phyloP scores from a whole-genome alignment of 2,797 vertebrate species.

The Eleutherodactylus coqui region DNA sequence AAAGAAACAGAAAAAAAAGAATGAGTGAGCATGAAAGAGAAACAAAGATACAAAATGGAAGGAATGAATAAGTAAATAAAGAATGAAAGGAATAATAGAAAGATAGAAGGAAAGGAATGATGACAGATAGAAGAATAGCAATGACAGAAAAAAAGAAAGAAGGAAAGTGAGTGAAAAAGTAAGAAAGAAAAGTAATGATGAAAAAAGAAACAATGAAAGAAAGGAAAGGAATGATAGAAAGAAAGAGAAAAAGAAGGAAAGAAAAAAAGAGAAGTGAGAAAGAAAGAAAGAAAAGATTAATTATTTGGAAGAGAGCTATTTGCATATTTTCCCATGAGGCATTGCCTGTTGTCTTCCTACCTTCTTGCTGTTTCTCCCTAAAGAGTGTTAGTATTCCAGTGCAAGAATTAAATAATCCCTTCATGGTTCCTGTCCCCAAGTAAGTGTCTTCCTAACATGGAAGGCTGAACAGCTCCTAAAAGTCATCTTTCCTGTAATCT shows the following conservation, averaged over 20 bases:
- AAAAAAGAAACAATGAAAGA: not conserved
- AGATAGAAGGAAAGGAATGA: not conserved
- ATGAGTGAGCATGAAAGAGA: too few relatives aligned
- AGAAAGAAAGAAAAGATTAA: not conserved
- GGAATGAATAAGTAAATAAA: too few relatives aligned
- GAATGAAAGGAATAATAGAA: not conserved
- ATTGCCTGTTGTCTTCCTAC: not conserved
- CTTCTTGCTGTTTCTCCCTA: constrained; percentile 10
- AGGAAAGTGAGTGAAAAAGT: not conserved
- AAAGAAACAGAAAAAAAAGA: not conserved
- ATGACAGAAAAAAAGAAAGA: too few relatives aligned
- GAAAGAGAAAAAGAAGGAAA: not conserved
- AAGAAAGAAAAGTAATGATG: not conserved
- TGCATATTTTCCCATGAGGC: constrained; percentile 10
- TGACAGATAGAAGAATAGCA: too few relatives aligned
- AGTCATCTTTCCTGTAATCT: not conserved
- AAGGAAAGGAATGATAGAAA: not conserved
- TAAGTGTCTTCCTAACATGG: not conserved
- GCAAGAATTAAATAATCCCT: not conserved
- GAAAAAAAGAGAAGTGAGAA: not conserved
- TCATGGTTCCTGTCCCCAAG: not conserved
- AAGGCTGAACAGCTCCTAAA: not conserved
- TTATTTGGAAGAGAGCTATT: not conserved
- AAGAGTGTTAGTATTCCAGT: not conserved
- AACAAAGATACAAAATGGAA: too few relatives aligned